These are phyloP conservation scores for Teleiodes luculella DNA, from an alignment of 2,888 invertebrate species.

Conservation along the genomic window DNA sequence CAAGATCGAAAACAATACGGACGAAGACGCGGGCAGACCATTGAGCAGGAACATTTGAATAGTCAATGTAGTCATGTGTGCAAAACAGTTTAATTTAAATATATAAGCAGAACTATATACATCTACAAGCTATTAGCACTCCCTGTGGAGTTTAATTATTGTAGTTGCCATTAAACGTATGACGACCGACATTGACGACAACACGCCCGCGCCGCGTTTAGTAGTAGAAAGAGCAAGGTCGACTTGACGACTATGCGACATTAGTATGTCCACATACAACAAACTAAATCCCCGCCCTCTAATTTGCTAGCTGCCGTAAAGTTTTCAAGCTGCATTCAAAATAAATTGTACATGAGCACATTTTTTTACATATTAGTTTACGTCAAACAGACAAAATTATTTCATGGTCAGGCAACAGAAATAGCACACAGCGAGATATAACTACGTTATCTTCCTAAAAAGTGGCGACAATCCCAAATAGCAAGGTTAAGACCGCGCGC, in stretches of 20 bases:
- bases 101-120: too few species aligned
- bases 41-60: too few species aligned
- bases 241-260: background rate
- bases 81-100: too few species aligned
- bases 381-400: background rate
- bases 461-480: too few species aligned
- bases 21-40: too few species aligned
- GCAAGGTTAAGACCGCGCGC: too few species aligned
- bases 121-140: too few species aligned
- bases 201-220: background rate
- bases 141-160: background rate
- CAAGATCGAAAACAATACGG: too few species aligned
- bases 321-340: background rate
- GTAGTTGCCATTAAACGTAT: background rate
- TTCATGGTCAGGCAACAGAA: background rate
- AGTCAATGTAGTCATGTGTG: too few species aligned
- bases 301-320: background rate
- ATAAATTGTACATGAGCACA: background rate
- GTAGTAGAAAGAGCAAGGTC: background rate
- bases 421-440: background rate
- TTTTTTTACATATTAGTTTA: background rate
- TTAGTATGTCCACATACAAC: background rate
- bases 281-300: slow-evolving; percentile 1
- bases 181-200: too few species aligned
- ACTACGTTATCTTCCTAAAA: too few species aligned